Percentiles rank a stretch among this genome's conserved stretches.
Conservation (phyloP, 1,140 invertebrate genomes). For the Drosophila dunni region DNA sequence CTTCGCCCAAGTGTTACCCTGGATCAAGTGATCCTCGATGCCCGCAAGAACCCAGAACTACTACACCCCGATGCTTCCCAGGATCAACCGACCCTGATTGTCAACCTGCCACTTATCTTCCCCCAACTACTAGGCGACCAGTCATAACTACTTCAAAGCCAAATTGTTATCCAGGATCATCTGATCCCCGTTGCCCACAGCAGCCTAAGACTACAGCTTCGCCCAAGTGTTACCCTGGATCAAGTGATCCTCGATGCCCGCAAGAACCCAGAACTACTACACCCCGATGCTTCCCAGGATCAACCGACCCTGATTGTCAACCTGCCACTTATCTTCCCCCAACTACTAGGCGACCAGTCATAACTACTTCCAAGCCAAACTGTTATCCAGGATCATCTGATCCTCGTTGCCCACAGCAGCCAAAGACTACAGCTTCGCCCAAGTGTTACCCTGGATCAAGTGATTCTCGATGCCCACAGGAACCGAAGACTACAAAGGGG, state of each 20-base stretch:
- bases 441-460: conserved; percentile 22
- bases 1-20: conserved; percentile 5
- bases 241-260: conserved; percentile 7
- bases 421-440: background rate
- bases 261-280: background rate
- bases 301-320: conserved; percentile 19
- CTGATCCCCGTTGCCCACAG: conserved; percentile 27
- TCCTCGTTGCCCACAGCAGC: conserved; percentile 5
- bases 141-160: conserved; percentile 84
- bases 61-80: background rate
- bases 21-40: background rate
- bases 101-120: conserved; percentile 41
- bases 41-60: background rate
- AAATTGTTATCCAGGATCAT: conserved; percentile 9
- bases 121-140: conserved; percentile 58
- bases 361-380: conserved; percentile 16
- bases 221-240: conserved; percentile 19
- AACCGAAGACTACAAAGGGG: conserved; percentile 42
- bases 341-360: background rate
- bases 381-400: conserved; percentile 9
- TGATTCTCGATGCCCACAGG: conserved; percentile 24
- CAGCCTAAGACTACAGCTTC: conserved; percentile 46
- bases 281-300: conserved; percentile 9
- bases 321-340: conserved; percentile 23
- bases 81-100: conserved; percentile 84